phyloP scores from a whole-genome alignment of 2,797 vertebrate genomes.

The Pogonophryne albipinna region DNA sequence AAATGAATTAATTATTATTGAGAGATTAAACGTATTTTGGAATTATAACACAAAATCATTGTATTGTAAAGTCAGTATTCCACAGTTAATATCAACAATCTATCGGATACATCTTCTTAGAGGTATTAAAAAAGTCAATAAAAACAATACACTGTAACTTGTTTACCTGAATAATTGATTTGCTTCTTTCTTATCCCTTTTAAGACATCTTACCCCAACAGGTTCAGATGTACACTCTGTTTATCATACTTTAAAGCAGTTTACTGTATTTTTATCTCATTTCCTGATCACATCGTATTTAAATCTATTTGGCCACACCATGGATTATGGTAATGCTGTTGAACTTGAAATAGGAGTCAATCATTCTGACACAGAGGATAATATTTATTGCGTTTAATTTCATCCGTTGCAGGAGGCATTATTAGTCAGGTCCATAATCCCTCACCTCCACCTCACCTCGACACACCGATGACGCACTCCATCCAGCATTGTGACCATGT shows the following conservation, averaged over 20 bases:
- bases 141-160: no score
- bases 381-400: slow-evolving; percentile 34
- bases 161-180: no score
- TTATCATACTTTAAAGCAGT: background rate
- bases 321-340: background rate
- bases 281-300: background rate
- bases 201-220: no score
- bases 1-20: no score
- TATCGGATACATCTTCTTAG: no score
- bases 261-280: background rate
- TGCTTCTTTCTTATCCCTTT: no score
- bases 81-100: no score
- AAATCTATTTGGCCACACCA: background rate
- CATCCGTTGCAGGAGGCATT: slow-evolving; percentile 7
- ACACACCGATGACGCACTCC: slow-evolving; percentile 5
- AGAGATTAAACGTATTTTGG: no score
- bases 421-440: slow-evolving; percentile 45
- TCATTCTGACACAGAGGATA: slow-evolving; percentile 23
- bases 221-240: no score
- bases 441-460: slow-evolving; percentile 45
- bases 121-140: no score
- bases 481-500: slow-evolving; percentile 20
- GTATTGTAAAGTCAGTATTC: no score
- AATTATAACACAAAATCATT: no score
- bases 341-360: background rate